Evolutionary conservation across 2,888 invertebrate genomes (phyloP).

Genomic region (Habroteleia sp.): DNA sequence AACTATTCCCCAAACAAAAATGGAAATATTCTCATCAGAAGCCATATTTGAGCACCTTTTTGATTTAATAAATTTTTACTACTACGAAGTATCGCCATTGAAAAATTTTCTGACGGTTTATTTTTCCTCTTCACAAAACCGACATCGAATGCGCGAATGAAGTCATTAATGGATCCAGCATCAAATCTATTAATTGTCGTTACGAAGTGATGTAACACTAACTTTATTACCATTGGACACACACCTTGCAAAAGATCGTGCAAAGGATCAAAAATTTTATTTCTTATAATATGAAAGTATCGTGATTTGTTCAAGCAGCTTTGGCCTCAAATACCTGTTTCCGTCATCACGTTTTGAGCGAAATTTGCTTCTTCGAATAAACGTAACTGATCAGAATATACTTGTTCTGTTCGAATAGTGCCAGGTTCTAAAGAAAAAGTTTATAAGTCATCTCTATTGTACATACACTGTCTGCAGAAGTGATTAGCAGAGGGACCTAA

Average conservation of each 20-base stretch:
- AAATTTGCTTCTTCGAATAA: constrained; percentile 1
- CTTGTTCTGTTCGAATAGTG: not conserved
- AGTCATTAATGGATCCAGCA: too few relatives aligned
- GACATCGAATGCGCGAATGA: too few relatives aligned
- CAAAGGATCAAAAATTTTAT: constrained; percentile 50
- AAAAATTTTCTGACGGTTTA: too few relatives aligned
- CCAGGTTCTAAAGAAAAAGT: not conserved
- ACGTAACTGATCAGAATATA: constrained; percentile 21
- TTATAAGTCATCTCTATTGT: constrained; percentile 48
- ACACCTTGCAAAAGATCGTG: constrained; percentile 53
- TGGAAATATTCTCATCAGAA: constrained; percentile 55
- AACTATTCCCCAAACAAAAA: constrained; percentile 58
- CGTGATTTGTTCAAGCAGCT: constrained; percentile 32
- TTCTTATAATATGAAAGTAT: constrained; percentile 42
- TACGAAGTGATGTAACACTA: constrained; percentile 19
- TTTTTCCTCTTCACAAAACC: too few relatives aligned
- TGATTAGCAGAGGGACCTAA: constrained; percentile 53
- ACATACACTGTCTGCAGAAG: constrained; percentile 59
- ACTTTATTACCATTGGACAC: constrained; percentile 62
- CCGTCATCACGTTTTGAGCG: constrained; percentile 3
- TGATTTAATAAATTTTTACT: too few relatives aligned
- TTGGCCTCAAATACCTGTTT: constrained; percentile 32
- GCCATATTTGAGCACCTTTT: too few relatives aligned
- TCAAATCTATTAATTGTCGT: too few relatives aligned
- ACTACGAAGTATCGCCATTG: too few relatives aligned